A percentile compares a stretch with the other conserved stretches of the same genome.
Conservation (phyloP, 2,888 invertebrate genomes). For the Dinocampus coccinellae region DNA sequence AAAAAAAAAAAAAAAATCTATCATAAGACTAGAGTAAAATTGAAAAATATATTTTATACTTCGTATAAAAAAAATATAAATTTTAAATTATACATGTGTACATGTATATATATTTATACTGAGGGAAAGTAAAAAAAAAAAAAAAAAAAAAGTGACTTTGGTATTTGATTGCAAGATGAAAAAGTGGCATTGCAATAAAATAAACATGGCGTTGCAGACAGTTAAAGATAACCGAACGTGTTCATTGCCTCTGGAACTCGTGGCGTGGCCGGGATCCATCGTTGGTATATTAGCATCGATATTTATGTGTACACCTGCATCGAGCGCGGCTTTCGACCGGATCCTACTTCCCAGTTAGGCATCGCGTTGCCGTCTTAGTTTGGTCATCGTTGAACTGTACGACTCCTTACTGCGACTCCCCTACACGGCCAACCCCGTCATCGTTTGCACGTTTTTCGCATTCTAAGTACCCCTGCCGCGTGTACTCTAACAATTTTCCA, state of each 20-base stretch:
- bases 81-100: background rate
- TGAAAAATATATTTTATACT: background rate
- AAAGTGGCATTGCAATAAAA: slow-evolving; percentile 39
- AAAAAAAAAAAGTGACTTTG: slow-evolving; percentile 15
- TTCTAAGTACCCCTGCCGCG: slow-evolving; percentile 57
- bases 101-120: background rate
- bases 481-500: slow-evolving; percentile 57
- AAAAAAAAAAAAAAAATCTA: background rate
- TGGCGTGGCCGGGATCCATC: slow-evolving; percentile 36
- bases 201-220: slow-evolving; percentile 37
- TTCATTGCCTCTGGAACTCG: slow-evolving; percentile 42
- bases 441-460: slow-evolving; percentile 67
- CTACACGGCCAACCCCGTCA: slow-evolving; percentile 68
- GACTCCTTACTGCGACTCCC: slow-evolving; percentile 63
- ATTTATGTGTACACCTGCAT: slow-evolving; percentile 68
- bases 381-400: slow-evolving; percentile 65
- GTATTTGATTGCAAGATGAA: slow-evolving; percentile 23
- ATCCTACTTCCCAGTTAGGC: slow-evolving; percentile 68
- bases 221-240: slow-evolving; percentile 46
- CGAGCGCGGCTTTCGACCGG: slow-evolving; percentile 62
- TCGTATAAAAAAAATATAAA: background rate
- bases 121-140: too few relatives aligned
- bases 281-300: slow-evolving; percentile 65
- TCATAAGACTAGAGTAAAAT: background rate
- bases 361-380: slow-evolving; percentile 66